phyloP scores from a whole-genome alignment of 2,888 invertebrate species.

The Drosophila hamatofila region DNA sequence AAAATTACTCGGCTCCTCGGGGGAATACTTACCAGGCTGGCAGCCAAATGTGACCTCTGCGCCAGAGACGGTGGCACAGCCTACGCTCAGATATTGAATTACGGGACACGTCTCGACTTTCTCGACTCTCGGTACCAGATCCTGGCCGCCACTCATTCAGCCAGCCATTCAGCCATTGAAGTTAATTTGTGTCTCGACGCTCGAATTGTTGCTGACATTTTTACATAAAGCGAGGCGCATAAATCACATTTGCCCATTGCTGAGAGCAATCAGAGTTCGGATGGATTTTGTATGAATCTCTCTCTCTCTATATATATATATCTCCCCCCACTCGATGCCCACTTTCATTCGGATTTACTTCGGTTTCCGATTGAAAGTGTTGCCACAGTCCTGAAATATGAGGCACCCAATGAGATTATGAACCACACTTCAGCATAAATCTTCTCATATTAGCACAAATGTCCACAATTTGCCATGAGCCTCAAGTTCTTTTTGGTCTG shows the following conservation, averaged over 20 bases:
- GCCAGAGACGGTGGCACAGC: constrained; percentile 37
- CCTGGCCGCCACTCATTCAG: constrained; percentile 13
- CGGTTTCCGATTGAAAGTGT: constrained; percentile 49
- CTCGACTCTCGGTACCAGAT: constrained; percentile 30
- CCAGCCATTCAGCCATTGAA: constrained; percentile 32
- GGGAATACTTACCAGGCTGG: constrained; percentile 79
- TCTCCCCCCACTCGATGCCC: neutral
- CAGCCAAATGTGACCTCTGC: constrained; percentile 84
- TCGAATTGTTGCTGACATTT: constrained; percentile 82
- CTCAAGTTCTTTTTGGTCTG: constrained; percentile 23
- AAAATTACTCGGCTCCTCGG: constrained; percentile 78
- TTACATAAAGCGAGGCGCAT: constrained; percentile 68
- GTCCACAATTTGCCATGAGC: constrained; percentile 61
- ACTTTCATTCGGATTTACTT: constrained; percentile 28
- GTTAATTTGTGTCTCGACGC: constrained; percentile 72
- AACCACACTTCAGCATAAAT: constrained; percentile 17
- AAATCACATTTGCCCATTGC: constrained; percentile 83
- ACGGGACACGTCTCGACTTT: constrained; percentile 83
- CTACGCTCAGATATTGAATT: constrained; percentile 71
- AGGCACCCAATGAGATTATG: constrained; percentile 58
- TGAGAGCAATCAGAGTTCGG: constrained; percentile 73
- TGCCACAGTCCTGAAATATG: constrained; percentile 61
- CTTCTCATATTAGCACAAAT: constrained; percentile 71
- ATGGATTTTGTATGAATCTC: constrained; percentile 20
- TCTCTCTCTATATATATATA: neutral